These are phyloP conservation scores for Siniperca undulata DNA, from an alignment of 2,797 vertebrate species.

Conservation along the genomic window DNA sequence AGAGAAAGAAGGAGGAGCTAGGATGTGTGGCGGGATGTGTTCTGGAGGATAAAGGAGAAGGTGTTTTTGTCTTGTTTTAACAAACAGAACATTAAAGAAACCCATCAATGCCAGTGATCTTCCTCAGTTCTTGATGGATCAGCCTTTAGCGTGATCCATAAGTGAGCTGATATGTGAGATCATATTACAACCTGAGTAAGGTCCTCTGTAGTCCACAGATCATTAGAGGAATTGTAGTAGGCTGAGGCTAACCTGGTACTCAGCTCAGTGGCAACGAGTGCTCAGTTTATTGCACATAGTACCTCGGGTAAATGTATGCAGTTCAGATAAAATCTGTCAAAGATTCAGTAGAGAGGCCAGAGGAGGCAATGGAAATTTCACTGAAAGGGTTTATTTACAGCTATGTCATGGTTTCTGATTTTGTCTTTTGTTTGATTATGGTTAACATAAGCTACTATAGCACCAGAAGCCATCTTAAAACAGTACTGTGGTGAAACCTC, in stretches of 20 bases:
- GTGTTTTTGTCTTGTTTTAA: conserved; percentile 3
- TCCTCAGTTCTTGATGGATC: neutral
- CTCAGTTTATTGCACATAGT: conserved; percentile 24
- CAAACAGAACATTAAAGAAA: conserved; percentile 16
- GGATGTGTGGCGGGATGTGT: neutral
- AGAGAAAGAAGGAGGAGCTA: neutral
- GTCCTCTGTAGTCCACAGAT: conserved; percentile 16
- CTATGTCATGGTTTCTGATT: conserved; percentile 4
- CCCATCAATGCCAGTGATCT: neutral
- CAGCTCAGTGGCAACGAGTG: conserved; percentile 14
- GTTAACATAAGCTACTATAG: conserved; percentile 4
- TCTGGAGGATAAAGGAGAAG: neutral
- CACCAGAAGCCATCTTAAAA: conserved; percentile 1
- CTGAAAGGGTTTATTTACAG: conserved; percentile 19
- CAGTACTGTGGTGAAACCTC: neutral
- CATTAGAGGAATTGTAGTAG: conserved; percentile 11
- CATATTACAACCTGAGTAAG: conserved; percentile 14
- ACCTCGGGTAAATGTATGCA: conserved; percentile 16
- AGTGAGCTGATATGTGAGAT: conserved; percentile 30
- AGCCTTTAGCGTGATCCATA: conserved; percentile 11
- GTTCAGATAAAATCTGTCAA: conserved; percentile 28
- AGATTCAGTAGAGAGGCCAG: neutral
- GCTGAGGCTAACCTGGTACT: conserved; percentile 45
- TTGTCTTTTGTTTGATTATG: neutral
- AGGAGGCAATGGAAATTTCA: neutral